Evolutionary conservation across 1,140 invertebrate genomes (phyloP), one percentile per base, ranked within the genome.

Genomic region (Anthonomus grandis): DNA sequence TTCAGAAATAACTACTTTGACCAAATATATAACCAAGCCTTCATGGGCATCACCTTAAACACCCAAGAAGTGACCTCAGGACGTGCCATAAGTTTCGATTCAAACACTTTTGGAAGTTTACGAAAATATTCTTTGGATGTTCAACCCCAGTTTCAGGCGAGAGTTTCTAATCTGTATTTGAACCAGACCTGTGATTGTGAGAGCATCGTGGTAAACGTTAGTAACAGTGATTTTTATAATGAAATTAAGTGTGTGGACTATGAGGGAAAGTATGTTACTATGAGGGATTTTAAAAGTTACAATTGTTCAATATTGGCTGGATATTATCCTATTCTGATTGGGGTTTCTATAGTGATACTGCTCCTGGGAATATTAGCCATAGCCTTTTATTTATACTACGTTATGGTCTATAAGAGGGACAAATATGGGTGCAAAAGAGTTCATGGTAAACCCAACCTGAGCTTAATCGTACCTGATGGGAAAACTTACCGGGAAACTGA

Each of bases 401-500:
- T 63, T 22, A 57, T 59, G 37, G 57, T 66, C 22, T 67, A 70
- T 27, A 59, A 53, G 22, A 63, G 64, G 25, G 57, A 61, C n/a
- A 70, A 67, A 46, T 71, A 71, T 73, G 78, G 66, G 75, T 79
- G 65, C 59, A 79, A 64, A 72, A 81, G 70, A 76, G 52, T 37
- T 4, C n/a, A n/a, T n/a, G 51, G 52, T 6, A 69, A 72, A 55
- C 64, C 63, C 9, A 61, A 62, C 5, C 18, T 81, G 58, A 79
- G 77, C 15, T 76, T 90, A 71, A 85, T 91, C 23, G 80, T 90
- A 57, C 89, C 89, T 0, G 88, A 90, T 50, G 84, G 86, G 1
- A 81, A 86, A 66, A 85, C 87, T 10, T 92, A 92, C 72, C 80
- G 84, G 65, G 88, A 91, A 73, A 91, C 88, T 2, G 89, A 91